Conservation (phyloP, 2,888 invertebrate species). For the Nemapogon koenigi region DNA sequence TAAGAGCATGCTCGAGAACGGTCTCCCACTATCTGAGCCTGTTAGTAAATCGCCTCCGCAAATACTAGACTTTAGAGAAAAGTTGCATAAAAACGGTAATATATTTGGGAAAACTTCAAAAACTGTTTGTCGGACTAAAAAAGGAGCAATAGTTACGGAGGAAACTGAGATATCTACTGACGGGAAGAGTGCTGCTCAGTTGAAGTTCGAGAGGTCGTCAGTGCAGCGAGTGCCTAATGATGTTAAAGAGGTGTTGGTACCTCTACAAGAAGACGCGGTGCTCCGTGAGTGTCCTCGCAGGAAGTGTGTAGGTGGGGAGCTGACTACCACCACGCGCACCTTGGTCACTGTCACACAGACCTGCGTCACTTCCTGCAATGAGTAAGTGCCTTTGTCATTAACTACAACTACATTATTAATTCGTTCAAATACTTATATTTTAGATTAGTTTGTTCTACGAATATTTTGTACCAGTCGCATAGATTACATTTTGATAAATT, state of each 20-base stretch:
- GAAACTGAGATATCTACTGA: conserved; percentile 51
- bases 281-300: conserved; percentile 37
- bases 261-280: conserved; percentile 42
- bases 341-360: conserved; percentile 54
- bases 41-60: conserved; percentile 13
- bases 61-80: conserved; percentile 44
- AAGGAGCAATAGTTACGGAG: conserved; percentile 50
- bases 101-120: conserved; percentile 46
- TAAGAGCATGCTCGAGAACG: conserved; percentile 47
- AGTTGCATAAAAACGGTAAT: conserved; percentile 42
- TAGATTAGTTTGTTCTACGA: too few species aligned
- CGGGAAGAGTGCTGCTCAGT: conserved; percentile 42
- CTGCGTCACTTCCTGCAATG: conserved; percentile 52
- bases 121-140: conserved; percentile 45
- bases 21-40: conserved; percentile 34
- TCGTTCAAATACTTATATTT: too few species aligned
- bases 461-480: too few species aligned
- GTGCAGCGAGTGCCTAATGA: conserved; percentile 48
- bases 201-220: conserved; percentile 48
- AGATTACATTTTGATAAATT: too few species aligned
- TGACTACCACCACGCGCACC: conserved; percentile 51
- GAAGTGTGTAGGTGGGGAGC: conserved; percentile 45
- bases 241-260: conserved; percentile 41
- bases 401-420: too few species aligned
- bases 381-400: conserved; percentile 39